Evolutionary conservation across 2,113 vertebrate genomes (phyloP).

Genomic region (Aptenodytes patagonicus): DNA sequence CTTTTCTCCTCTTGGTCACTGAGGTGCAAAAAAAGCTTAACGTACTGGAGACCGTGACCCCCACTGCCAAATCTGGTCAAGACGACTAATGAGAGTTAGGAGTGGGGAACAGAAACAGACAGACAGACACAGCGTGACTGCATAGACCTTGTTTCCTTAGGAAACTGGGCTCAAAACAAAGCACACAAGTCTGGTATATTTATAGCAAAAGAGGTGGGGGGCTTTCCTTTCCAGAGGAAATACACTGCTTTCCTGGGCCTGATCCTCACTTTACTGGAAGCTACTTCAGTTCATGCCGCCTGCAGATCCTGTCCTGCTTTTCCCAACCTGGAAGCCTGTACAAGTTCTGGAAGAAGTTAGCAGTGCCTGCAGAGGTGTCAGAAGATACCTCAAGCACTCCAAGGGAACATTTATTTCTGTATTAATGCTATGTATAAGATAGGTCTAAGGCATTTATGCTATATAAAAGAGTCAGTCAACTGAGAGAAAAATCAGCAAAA

Average conservation of each 20-base stretch:
- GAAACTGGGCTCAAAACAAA: conserved; percentile 60
- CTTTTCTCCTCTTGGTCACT: not conserved
- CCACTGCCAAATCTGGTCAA: not conserved
- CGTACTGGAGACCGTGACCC: not conserved
- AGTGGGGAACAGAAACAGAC: conserved; percentile 41
- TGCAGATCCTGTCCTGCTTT: not conserved
- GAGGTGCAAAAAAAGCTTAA: not conserved
- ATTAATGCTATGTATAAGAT: not conserved
- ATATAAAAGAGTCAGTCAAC: not conserved
- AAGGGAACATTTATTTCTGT: not conserved
- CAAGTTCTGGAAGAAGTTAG: not conserved
- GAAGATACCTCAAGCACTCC: not conserved
- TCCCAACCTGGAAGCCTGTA: not conserved
- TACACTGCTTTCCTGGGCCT: not conserved
- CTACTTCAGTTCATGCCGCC: not conserved
- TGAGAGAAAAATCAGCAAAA: not conserved
- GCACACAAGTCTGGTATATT: conserved; percentile 5
- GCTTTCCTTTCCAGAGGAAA: conserved; percentile 49
- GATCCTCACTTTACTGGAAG: not conserved
- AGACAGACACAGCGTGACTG: conserved; percentile 29
- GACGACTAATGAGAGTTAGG: not conserved
- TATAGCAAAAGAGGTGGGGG: conserved; percentile 10
- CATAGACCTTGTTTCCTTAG: conserved; percentile 50
- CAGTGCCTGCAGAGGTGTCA: not conserved
- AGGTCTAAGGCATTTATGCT: not conserved